phyloP scores from a whole-genome alignment of 2,888 invertebrate genomes.

The Torymus tubicola region DNA sequence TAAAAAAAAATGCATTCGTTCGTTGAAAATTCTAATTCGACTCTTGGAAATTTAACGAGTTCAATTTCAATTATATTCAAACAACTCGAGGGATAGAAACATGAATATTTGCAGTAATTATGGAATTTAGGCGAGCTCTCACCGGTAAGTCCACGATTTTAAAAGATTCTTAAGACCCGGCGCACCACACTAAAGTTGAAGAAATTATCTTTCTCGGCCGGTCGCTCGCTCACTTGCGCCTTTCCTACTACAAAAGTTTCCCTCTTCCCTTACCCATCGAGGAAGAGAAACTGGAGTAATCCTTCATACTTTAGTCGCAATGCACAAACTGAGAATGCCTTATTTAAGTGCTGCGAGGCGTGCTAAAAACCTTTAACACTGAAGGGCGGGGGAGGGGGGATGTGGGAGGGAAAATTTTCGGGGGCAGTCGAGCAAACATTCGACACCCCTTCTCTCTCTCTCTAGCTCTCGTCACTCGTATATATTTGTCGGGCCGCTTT shows the following conservation, averaged over 20 bases:
- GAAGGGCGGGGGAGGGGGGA: background rate
- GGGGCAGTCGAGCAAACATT: background rate
- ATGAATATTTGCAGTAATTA: no score
- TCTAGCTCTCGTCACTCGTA: constrained; percentile 1
- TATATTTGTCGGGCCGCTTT: background rate
- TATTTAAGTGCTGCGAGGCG: constrained; percentile 10
- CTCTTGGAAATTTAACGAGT: no score
- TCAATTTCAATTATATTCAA: no score
- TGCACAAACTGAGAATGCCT: constrained; percentile 43
- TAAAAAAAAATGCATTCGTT: no score
- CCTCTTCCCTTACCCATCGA: background rate
- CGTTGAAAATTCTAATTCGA: no score
- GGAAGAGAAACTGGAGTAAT: constrained; percentile 26
- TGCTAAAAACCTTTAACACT: constrained; percentile 25
- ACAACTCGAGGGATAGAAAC: no score
- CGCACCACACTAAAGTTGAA: background rate
- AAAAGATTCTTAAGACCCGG: background rate
- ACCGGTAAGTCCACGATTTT: background rate
- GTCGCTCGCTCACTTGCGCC: background rate
- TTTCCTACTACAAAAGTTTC: constrained; percentile 38
- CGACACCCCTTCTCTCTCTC: constrained; percentile 31
- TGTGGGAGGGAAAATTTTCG: background rate
- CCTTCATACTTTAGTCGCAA: constrained; percentile 26
- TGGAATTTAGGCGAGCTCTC: no score
- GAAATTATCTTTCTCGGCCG: constrained; percentile 13